phyloP scores from a whole-genome alignment of 2,113 vertebrate genomes.

The Hepsetus odoe region DNA sequence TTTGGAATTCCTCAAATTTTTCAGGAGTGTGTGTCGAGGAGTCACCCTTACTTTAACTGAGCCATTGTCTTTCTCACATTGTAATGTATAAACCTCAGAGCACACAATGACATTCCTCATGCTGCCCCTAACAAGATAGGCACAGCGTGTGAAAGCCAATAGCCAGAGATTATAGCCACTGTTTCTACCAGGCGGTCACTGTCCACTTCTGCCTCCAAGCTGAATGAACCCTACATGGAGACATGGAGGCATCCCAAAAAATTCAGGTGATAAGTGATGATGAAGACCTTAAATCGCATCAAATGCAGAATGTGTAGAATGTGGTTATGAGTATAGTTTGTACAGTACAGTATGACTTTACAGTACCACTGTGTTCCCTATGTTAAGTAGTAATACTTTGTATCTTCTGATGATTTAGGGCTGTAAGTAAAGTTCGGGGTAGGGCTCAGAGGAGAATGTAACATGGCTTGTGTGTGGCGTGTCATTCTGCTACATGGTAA shows the following conservation, averaged over 20 bases:
- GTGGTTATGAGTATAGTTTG: neutral
- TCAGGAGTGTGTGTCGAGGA: slow-evolving; percentile 21
- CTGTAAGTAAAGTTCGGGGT: neutral
- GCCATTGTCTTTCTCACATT: slow-evolving; percentile 38
- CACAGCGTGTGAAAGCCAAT: slow-evolving; percentile 8
- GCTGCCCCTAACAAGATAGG: slow-evolving; percentile 13
- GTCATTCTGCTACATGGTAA: slow-evolving; percentile 36
- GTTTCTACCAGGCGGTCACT: neutral
- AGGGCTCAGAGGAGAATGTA: neutral
- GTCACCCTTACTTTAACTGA: slow-evolving; percentile 18
- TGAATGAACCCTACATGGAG: no score
- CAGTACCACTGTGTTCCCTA: neutral
- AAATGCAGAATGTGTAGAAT: neutral
- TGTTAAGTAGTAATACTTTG: neutral
- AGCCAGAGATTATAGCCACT: neutral
- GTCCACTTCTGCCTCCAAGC: neutral
- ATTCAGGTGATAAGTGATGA: neutral
- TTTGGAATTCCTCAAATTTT: slow-evolving; percentile 35
- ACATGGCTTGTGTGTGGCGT: slow-evolving; percentile 12
- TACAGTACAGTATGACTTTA: neutral
- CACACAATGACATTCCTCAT: slow-evolving; percentile 33
- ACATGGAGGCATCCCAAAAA: neutral
- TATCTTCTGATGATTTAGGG: neutral
- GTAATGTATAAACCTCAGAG: slow-evolving; percentile 33
- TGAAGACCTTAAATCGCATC: neutral